Base-by-base conservation (phyloP, 2,888 invertebrate genomes). In the Oligia latruncula region DNA sequence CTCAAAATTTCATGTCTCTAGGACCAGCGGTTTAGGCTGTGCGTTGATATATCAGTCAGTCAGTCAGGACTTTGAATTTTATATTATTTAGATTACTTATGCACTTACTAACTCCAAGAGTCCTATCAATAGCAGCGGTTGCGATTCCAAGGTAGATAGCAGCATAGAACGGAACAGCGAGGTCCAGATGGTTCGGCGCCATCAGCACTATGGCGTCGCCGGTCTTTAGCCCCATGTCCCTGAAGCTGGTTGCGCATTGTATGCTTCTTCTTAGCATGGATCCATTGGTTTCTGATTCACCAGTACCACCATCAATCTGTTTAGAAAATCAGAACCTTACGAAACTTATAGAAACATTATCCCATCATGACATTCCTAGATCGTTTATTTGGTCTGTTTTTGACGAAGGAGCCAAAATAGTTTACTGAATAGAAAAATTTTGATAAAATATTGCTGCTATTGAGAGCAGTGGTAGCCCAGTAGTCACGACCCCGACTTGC, bases 191-290 rank as follows among this genome's bases (percentile, higher is more conserved):
- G 82, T 95, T 97, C 0, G 94, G 93, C 0, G 93, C 95, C 92
- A 97, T 97, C 9, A 97, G 81, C 0, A 93, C 84, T 4, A 97
- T 91, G 20, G 95, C 93, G 83, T 97, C 97, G 2, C 95, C 93
- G 0, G 89, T 85, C 71, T 91, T 88, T 9, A 97, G 75, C 2
- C 95, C 96, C 55, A 93, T 80, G 29, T 90, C 91, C 71, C 86
- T 91, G 74, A 97, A 90, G 29, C 93, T 91, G 4, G 91, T 91
- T 0, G 97, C 97, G 75, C 95, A 93, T 74, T 92, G 90, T 4
- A 96, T 90, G 6, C 94, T 93, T 75, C 95, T 92, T 60, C 88
- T 87, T 5, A 97, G 87, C 0, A 94, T 92, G 13, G 94, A 93
- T 1, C 84, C 91, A 79, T 93, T 95, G 0, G 96, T 97, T 84